Evolutionary conservation across 2,888 invertebrate species (phyloP).

Genomic region (Limnephilus lunatus): DNA sequence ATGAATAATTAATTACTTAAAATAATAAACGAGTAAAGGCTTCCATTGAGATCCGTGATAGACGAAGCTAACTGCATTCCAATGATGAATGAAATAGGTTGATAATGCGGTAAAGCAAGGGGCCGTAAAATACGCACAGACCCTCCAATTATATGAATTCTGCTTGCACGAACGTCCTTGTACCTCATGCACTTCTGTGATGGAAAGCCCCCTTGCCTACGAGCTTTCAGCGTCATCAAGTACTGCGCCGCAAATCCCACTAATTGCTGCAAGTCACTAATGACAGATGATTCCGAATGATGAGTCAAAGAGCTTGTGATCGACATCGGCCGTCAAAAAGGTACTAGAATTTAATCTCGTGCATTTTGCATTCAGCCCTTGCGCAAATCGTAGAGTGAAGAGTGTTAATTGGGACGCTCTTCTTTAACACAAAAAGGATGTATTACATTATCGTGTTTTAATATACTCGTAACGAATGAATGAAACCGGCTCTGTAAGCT

Average conservation of each 20-base stretch:
- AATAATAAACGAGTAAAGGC: neutral
- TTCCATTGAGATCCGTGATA: neutral
- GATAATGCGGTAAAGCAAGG: neutral
- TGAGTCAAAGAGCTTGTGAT: conserved; percentile 32
- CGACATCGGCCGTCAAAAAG: conserved; percentile 27
- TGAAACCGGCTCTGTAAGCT: neutral
- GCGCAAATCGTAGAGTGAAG: neutral
- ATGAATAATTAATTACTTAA: neutral
- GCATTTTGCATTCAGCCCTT: neutral
- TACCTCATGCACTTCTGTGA: neutral
- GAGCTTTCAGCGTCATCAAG: neutral
- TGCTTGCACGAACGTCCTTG: neutral
- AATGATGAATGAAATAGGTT: neutral
- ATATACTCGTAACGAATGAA: too few species aligned
- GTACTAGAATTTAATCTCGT: neutral
- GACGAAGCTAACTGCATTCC: neutral
- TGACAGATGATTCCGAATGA: conserved; percentile 28
- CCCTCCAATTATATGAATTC: neutral
- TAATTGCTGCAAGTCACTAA: conserved; percentile 21
- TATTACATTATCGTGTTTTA: neutral
- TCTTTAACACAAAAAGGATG: neutral
- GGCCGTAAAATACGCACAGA: neutral
- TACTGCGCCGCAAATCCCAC: neutral
- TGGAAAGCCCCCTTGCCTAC: neutral
- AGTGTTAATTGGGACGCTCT: neutral